These are phyloP conservation scores for Drosophila ezoana DNA, from an alignment of 2,888 invertebrate species.

Conservation along the genomic window DNA sequence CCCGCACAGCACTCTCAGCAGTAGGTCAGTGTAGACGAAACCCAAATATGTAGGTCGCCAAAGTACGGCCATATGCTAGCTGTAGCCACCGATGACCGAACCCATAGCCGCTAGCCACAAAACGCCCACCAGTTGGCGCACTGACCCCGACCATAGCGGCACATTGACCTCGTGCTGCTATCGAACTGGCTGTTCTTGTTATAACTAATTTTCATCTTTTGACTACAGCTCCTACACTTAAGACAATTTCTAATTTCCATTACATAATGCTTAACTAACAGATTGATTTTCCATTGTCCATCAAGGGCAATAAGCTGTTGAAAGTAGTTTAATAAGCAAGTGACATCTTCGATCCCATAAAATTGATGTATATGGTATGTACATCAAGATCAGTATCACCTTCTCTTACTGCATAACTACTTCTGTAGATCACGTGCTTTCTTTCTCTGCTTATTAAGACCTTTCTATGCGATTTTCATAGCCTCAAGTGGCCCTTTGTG, in stretches of 20 bases:
- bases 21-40: slow-evolving; percentile 62
- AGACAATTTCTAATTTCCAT: no score
- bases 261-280: no score
- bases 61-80: slow-evolving; percentile 28
- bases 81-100: slow-evolving; percentile 32
- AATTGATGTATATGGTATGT: no score
- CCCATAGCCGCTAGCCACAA: slow-evolving; percentile 11
- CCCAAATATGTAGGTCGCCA: slow-evolving; percentile 48
- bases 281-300: no score
- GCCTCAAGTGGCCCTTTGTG: neutral
- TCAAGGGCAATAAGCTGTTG: no score
- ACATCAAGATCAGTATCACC: no score
- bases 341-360: no score
- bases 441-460: neutral
- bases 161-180: slow-evolving; percentile 42
- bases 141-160: slow-evolving; percentile 41
- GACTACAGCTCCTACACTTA: neutral
- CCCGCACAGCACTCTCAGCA: slow-evolving; percentile 48
- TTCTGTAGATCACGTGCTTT: neutral
- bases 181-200: slow-evolving; percentile 6
- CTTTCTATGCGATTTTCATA: neutral
- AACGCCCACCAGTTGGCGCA: slow-evolving; percentile 49
- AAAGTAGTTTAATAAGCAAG: no score
- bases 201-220: neutral
- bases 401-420: no score